A percentile compares a stretch with the other conserved stretches of the same genome.
Conservation (phyloP, 2,888 invertebrate species). For the Tortricodes alternella region DNA sequence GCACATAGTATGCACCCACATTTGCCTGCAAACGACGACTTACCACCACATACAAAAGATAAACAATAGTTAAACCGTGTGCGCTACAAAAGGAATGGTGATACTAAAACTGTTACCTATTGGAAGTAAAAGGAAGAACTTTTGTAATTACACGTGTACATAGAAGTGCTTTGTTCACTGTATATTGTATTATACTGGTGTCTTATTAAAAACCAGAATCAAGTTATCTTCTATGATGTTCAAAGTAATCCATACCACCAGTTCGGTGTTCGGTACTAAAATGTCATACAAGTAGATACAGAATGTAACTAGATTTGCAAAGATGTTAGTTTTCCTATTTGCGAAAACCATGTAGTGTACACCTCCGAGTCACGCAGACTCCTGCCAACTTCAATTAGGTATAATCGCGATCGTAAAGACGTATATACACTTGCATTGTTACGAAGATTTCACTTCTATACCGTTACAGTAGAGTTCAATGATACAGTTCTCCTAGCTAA, state of each 20-base stretch:
- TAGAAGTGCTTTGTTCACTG: no score
- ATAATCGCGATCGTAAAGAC: constrained; percentile 42
- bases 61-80: not conserved
- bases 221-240: no score
- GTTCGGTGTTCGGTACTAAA: no score
- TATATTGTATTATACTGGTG: no score
- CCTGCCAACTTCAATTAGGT: constrained; percentile 63
- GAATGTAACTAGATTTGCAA: not conserved
- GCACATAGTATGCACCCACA: not conserved
- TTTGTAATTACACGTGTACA: no score
- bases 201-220: no score
- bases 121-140: no score
- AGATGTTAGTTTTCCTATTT: not conserved
- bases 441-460: constrained; percentile 56
- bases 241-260: no score
- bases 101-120: no score
- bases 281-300: not conserved
- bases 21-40: not conserved
- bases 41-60: not conserved
- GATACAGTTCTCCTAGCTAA: constrained; percentile 40
- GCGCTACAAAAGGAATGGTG: no score
- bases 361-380: constrained; percentile 67
- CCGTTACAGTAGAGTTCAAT: constrained; percentile 37
- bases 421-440: constrained; percentile 46
- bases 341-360: constrained; percentile 43